A percentile compares a stretch with the other conserved stretches of the same genome.
phyloP scores from a whole-genome alignment of 2,888 invertebrate genomes.

The Cosmia trapezina region DNA sequence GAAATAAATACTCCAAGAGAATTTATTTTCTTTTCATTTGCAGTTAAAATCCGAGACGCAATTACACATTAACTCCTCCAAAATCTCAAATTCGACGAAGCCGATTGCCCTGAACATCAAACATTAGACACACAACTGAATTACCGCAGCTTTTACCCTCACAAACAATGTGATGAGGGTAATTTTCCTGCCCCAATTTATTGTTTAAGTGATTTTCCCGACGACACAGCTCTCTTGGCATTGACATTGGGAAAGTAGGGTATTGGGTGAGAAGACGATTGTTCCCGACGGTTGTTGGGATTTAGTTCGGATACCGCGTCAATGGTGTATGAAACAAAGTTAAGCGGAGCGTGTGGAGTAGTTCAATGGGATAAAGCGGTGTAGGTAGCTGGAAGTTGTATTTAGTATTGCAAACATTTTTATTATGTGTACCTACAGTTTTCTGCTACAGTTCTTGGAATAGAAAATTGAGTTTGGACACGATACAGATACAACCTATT shows the following conservation, averaged over 20 bases:
- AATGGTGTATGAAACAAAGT: constrained; percentile 52
- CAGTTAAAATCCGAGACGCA: too few species aligned
- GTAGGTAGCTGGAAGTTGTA: constrained; percentile 1
- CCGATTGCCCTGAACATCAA: constrained; percentile 23
- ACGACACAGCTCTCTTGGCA: constrained; percentile 60
- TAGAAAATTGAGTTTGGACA: not conserved
- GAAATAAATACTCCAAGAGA: constrained; percentile 17
- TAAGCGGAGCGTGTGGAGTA: constrained; percentile 24
- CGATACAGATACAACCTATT: not conserved
- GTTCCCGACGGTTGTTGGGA: constrained; percentile 36
- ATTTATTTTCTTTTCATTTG: constrained; percentile 15
- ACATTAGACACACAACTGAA: constrained; percentile 51
- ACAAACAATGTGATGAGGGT: constrained; percentile 63
- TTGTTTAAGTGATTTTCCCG: constrained; percentile 58
- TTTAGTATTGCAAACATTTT: constrained; percentile 21
- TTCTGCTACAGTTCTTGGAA: not conserved
- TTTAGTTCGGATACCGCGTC: constrained; percentile 40
- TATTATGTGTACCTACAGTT: not conserved
- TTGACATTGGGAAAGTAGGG: constrained; percentile 65
- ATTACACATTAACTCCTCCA: too few species aligned
- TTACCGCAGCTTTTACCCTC: constrained; percentile 59
- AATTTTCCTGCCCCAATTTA: constrained; percentile 57
- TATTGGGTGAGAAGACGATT: constrained; percentile 53
- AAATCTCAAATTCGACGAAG: constrained; percentile 18
- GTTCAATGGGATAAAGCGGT: constrained; percentile 16